Evolutionary conservation across 2,888 invertebrate genomes (phyloP).

Genomic region (Zelleria hepariella): DNA sequence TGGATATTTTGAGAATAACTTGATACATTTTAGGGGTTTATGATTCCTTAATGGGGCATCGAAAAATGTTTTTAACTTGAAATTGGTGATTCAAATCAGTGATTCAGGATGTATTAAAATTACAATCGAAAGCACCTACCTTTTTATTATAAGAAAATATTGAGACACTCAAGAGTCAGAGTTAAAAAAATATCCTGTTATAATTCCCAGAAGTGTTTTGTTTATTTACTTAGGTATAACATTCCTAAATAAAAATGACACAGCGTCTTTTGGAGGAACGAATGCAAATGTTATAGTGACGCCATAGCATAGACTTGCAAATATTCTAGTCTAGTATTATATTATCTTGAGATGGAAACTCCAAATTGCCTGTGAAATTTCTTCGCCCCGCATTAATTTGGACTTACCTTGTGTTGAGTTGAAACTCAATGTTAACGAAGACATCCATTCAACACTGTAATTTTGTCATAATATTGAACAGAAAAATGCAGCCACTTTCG

Average conservation of each 20-base stretch:
- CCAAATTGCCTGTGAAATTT: neutral
- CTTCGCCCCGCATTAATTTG: neutral
- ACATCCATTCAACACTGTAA: neutral
- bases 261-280: neutral
- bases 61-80: neutral
- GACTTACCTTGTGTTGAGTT: neutral
- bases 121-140: neutral
- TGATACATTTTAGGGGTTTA: slow-evolving; percentile 1
- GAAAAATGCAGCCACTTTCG: neutral
- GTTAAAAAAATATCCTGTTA: neutral
- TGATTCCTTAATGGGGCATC: neutral
- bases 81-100: neutral
- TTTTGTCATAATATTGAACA: neutral
- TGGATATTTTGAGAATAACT: neutral
- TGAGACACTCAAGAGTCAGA: neutral
- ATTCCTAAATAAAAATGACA: neutral
- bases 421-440: neutral
- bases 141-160: neutral
- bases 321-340: neutral
- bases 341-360: neutral
- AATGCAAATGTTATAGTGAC: neutral
- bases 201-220: neutral
- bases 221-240: neutral
- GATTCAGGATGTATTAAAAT: neutral
- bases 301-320: neutral